These are phyloP conservation scores for Nematostella vectensis DNA, from an alignment of 92 coral and sea anemone species.

Conservation along the genomic window DNA sequence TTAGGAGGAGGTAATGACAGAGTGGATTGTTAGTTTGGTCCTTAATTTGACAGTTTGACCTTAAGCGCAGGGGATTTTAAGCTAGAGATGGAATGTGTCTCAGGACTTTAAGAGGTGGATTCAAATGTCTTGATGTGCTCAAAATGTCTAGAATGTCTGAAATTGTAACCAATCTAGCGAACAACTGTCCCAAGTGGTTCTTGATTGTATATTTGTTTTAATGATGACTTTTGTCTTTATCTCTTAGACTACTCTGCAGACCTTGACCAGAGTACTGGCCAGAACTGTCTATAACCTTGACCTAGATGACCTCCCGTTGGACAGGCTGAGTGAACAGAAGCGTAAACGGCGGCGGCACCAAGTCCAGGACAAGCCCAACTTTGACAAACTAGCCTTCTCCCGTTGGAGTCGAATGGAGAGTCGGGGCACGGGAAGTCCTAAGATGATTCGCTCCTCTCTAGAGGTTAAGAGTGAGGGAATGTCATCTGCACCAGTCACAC, in stretches of 20 bases:
- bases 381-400: constrained; percentile 46
- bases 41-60: too few species aligned
- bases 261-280: constrained; percentile 84
- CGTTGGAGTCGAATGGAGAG: constrained; percentile 64
- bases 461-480: constrained; percentile 28
- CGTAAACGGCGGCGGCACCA: constrained; percentile 63
- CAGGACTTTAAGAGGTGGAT: too few species aligned
- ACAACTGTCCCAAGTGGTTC: too few species aligned
- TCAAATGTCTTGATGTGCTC: too few species aligned
- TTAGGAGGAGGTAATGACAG: too few species aligned
- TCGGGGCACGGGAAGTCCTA: constrained; percentile 37
- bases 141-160: too few species aligned
- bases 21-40: too few species aligned
- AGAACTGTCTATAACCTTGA: constrained; percentile 76
- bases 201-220: too few species aligned
- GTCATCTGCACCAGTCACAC: constrained; percentile 37
- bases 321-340: constrained; percentile 86
- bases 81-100: too few species aligned
- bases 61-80: too few species aligned
- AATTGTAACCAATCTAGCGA: too few species aligned
- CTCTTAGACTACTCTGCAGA: constrained; percentile 82
- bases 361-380: constrained; percentile 22
- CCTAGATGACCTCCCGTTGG: constrained; percentile 84
- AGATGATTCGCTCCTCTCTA: constrained; percentile 16
- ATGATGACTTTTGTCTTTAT: too few species aligned